Conservation (phyloP, 2,113 vertebrate species). For the Melanotaenia duboulayi region DNA sequence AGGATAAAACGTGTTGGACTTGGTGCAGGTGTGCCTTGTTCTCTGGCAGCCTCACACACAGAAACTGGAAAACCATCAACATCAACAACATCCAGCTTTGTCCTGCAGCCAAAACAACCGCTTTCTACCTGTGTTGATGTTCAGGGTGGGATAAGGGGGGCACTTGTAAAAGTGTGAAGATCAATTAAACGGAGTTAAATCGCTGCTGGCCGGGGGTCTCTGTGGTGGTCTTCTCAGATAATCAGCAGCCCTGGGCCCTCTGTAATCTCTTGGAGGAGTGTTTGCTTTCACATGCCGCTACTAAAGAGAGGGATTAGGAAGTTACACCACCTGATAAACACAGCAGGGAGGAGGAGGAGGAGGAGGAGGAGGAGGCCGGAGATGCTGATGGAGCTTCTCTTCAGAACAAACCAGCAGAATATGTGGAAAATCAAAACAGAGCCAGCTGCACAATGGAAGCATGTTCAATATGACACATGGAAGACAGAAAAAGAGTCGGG, state of each 20-base stretch:
- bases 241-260: constrained; percentile 61
- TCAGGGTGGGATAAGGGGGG: not conserved
- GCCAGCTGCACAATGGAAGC: no score
- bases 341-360: not conserved
- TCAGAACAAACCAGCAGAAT: no score
- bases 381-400: no score
- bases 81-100: constrained; percentile 13
- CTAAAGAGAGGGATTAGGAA: constrained; percentile 67
- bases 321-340: constrained; percentile 36
- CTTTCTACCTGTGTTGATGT: constrained; percentile 35
- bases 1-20: no score
- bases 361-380: not conserved
- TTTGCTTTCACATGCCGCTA: constrained; percentile 44
- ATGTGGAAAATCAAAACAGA: no score
- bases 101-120: constrained; percentile 23
- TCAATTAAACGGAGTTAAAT: constrained; percentile 50
- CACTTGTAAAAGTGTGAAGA: constrained; percentile 43
- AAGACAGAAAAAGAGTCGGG: no score
- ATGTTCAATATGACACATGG: no score
- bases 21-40: no score
- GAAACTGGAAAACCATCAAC: not conserved
- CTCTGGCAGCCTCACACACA: no score
- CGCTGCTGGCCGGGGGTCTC: constrained; percentile 55
- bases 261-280: constrained; percentile 64
- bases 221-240: constrained; percentile 70